These are phyloP conservation scores for Orthonyx spaldingii DNA, from an alignment of 2,113 vertebrate genomes.

Conservation along the genomic window DNA sequence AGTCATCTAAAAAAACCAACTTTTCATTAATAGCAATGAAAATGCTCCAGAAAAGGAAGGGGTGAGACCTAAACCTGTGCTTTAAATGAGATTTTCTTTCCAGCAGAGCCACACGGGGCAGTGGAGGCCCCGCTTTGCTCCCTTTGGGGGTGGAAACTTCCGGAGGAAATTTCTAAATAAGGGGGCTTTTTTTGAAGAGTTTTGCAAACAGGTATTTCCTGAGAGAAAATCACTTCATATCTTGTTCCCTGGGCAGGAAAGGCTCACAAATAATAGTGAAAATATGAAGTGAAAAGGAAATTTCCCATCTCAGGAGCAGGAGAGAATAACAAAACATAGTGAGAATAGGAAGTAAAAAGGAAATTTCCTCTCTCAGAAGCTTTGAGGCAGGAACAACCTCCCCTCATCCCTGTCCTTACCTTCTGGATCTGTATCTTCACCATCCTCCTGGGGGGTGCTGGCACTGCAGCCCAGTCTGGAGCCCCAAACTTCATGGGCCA, in stretches of 20 bases:
- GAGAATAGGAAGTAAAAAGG: neutral
- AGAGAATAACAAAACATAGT: neutral
- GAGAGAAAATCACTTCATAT: neutral
- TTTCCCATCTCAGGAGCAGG: neutral
- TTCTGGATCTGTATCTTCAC: conserved; percentile 74
- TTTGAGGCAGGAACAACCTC: neutral
- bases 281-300: neutral
- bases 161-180: neutral
- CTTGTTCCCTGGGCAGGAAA: neutral
- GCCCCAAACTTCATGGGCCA: conserved; percentile 88
- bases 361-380: neutral
- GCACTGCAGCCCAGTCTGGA: conserved; percentile 80
- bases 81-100: neutral
- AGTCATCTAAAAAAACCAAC: conserved; percentile 63
- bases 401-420: neutral
- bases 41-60: neutral
- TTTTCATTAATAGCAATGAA: neutral
- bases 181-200: fast-evolving
- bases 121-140: neutral
- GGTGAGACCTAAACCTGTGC: neutral
- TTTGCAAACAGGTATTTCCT: neutral
- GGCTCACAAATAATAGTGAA: neutral
- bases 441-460: conserved; percentile 64
- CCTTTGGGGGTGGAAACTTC: neutral
- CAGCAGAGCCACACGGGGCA: neutral